Conservation (phyloP, 2,888 invertebrate genomes). For the Parascotia fuliginaria region DNA sequence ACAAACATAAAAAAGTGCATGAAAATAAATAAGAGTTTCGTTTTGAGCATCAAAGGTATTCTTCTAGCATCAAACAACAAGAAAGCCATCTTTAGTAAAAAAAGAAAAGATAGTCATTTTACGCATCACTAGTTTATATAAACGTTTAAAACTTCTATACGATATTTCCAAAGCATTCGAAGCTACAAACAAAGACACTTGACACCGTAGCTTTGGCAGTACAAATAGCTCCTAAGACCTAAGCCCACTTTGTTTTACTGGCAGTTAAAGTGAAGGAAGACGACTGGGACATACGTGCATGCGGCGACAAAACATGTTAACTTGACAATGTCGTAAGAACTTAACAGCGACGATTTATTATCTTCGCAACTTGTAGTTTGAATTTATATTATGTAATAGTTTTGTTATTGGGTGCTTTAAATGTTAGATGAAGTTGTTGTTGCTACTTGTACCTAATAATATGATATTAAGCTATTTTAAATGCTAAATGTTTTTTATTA, state of each 20-base stretch:
- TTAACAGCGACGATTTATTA: conserved; percentile 54
- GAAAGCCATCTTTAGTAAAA: too few relatives aligned
- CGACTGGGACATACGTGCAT: conserved; percentile 27
- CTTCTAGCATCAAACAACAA: too few relatives aligned
- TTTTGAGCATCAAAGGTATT: too few relatives aligned
- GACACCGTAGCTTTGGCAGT: conserved; percentile 52
- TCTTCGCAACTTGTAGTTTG: conserved; percentile 42
- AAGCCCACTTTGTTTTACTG: conserved; percentile 53
- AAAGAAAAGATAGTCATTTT: neutral
- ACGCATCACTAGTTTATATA: conserved; percentile 2
- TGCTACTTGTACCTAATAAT: conserved; percentile 5
- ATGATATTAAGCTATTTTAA: too few relatives aligned
- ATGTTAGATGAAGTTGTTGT: neutral
- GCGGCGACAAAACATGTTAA: conserved; percentile 48
- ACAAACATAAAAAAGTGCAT: too few relatives aligned
- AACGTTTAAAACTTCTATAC: conserved; percentile 4
- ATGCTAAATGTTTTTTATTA: too few relatives aligned
- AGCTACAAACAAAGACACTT: conserved; percentile 54
- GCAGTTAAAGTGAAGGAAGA: conserved; percentile 46
- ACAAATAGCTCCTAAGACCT: conserved; percentile 23
- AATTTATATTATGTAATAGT: conserved; percentile 33
- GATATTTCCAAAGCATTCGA: conserved; percentile 9
- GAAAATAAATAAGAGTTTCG: too few relatives aligned
- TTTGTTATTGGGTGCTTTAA: conserved; percentile 15
- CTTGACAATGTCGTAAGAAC: conserved; percentile 50